Conservation (phyloP, 1,140 invertebrate genomes). For the Bombus waltoni region DNA sequence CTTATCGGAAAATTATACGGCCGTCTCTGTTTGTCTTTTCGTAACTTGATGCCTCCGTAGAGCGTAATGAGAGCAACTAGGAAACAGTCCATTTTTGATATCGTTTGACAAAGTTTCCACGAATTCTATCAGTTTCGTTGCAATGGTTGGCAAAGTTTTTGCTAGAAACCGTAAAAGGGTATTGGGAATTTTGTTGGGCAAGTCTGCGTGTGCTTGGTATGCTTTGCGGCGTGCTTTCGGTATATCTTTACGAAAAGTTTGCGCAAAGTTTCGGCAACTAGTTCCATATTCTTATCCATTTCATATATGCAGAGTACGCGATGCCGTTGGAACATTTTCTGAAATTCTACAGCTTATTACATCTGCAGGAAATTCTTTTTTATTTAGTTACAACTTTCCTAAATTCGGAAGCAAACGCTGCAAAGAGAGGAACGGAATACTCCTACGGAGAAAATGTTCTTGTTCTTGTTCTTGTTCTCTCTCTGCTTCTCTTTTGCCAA, state of each 20-base stretch:
- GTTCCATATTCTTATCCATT: conserved; percentile 2
- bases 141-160: not conserved
- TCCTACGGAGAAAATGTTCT: not conserved
- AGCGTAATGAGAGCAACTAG: not conserved
- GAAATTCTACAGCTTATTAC: not conserved
- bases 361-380: not conserved
- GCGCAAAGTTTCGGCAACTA: not conserved
- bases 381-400: not conserved
- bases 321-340: not conserved
- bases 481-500: not conserved
- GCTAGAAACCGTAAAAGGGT: not conserved
- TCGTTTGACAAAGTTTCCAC: not conserved
- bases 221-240: not conserved
- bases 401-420: not conserved
- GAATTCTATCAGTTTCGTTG: not conserved
- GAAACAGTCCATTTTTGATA: not conserved
- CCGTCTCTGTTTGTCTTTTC: not conserved
- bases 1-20: not conserved
- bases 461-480: not conserved
- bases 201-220: not conserved
- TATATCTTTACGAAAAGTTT: conserved; percentile 2
- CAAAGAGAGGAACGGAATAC: not conserved
- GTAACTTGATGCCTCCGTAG: not conserved
- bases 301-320: not conserved
- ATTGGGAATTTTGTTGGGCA: not conserved